Evolutionary conservation across 2,113 vertebrate genomes (phyloP).

Genomic region (Chaetorhynchus papuensis): DNA sequence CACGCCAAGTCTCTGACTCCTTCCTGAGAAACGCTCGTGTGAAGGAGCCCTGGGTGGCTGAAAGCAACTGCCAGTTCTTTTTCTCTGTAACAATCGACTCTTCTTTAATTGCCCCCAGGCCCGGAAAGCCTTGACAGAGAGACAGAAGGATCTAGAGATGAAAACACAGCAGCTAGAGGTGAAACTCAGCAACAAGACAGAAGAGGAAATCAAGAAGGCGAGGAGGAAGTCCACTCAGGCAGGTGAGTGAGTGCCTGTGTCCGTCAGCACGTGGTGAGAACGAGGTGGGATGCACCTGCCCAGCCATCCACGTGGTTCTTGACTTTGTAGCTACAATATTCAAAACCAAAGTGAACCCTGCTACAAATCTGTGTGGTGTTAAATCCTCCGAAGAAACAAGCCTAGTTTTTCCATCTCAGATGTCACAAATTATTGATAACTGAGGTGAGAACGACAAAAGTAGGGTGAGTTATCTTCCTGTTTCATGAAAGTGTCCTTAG

Average conservation of each 20-base stretch:
- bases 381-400: not conserved
- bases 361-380: not conserved
- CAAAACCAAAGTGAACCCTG: not conserved
- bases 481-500: not conserved
- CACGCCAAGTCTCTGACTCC: not conserved
- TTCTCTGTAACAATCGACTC: not conserved
- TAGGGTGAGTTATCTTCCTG: not conserved
- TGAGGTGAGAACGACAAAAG: not conserved
- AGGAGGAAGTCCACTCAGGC: slow-evolving; percentile 97
- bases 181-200: slow-evolving; percentile 93
- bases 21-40: not conserved
- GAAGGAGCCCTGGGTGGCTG: not conserved
- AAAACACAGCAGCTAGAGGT: slow-evolving; percentile 96
- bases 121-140: slow-evolving; percentile 88
- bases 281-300: not conserved
- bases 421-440: not conserved
- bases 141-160: slow-evolving; percentile 94
- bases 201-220: slow-evolving; percentile 98
- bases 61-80: not conserved
- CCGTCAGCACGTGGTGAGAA: accelerated
- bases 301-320: accelerated
- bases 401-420: not conserved
- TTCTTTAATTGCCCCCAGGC: slow-evolving; percentile 72
- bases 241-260: slow-evolving; percentile 77
- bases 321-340: not conserved